phyloP scores from a whole-genome alignment of 2,888 invertebrate genomes.

The Cryptus viduatorius region DNA sequence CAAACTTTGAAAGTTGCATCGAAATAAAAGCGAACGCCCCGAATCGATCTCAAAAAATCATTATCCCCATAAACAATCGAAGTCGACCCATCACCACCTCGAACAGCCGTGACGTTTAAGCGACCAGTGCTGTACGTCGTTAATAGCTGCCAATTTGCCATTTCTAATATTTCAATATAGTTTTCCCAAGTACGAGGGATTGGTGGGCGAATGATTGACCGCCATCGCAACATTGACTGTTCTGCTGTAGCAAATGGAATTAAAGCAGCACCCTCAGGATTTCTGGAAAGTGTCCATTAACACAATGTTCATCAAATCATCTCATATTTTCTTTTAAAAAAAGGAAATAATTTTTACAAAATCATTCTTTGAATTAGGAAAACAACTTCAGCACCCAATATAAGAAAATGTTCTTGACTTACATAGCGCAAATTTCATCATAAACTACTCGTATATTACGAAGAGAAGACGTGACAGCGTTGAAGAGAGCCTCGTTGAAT shows the following conservation, averaged over 20 bases:
- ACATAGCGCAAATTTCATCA: not conserved
- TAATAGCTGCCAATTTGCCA: not conserved
- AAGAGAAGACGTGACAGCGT: not conserved
- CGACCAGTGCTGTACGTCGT: not conserved
- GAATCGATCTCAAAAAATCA: not conserved
- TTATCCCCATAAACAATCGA: slow-evolving; percentile 18
- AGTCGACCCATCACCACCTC: not conserved
- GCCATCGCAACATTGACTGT: slow-evolving; percentile 15
- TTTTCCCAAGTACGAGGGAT: slow-evolving; percentile 3
- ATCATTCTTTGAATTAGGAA: too few species aligned
- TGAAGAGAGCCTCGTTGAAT: not conserved
- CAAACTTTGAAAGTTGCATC: slow-evolving; percentile 34
- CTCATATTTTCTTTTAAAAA: too few species aligned
- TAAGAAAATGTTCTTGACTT: not conserved
- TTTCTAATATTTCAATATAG: slow-evolving; percentile 3
- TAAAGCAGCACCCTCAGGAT: not conserved
- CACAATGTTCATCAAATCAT: not conserved
- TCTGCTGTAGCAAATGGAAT: slow-evolving; percentile 6
- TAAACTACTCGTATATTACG: not conserved
- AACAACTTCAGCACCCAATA: too few species aligned
- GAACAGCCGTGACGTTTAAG: not conserved
- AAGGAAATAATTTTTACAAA: too few species aligned
- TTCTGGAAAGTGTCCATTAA: not conserved
- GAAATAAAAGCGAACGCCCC: not conserved
- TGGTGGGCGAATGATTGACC: not conserved